Percentiles rank a stretch among this genome's conserved stretches.
Conservation (phyloP, 1,140 invertebrate species). For the Pomacea maculata region DNA sequence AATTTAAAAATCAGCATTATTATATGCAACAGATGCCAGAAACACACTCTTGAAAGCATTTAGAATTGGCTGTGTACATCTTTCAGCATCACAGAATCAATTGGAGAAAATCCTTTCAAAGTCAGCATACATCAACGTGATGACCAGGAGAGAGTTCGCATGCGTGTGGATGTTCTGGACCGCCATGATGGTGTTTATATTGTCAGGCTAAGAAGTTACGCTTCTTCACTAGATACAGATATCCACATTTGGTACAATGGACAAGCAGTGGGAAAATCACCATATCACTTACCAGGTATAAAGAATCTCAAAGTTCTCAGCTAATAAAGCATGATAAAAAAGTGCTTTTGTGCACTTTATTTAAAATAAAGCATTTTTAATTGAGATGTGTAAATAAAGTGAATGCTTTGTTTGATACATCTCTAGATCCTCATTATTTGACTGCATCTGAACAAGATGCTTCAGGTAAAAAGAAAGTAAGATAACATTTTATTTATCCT, state of each 20-base stretch:
- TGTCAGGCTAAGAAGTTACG: constrained; percentile 82
- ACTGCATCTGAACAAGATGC: no score
- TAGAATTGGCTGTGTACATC: constrained; percentile 58
- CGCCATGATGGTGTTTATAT: constrained; percentile 87
- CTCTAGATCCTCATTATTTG: no score
- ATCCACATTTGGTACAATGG: constrained; percentile 78
- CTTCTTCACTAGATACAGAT: constrained; percentile 77
- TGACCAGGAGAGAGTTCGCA: constrained; percentile 35
- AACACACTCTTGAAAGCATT: no score
- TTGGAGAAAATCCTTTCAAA: constrained; percentile 51
- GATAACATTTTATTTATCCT: no score
- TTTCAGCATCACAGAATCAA: constrained; percentile 55
- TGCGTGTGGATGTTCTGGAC: constrained; percentile 78
- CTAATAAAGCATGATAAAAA: constrained; percentile 34
- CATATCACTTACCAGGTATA: constrained; percentile 74
- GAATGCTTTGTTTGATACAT: no score
- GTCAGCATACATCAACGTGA: constrained; percentile 31
- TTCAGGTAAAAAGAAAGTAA: no score
- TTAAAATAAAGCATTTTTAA: no score
- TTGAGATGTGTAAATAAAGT: no score
- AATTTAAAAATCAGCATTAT: neutral
- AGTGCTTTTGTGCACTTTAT: no score
- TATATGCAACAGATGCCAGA: neutral
- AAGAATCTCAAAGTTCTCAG: neutral
- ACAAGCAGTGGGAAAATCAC: constrained; percentile 74